Base-by-base conservation (phyloP, 2,888 invertebrate species). In the Cistogaster globosa region DNA sequence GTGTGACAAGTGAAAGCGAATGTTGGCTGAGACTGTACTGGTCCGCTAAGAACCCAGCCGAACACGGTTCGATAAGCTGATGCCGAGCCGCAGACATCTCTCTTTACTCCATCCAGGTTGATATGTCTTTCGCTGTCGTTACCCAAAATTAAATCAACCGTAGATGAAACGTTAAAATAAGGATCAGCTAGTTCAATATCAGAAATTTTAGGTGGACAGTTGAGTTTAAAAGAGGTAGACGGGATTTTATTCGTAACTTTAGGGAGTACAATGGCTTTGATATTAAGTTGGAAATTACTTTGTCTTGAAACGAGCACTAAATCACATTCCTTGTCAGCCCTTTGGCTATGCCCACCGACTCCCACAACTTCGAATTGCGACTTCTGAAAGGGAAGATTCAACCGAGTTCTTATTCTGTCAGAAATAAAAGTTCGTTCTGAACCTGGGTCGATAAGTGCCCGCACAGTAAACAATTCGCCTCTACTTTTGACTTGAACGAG, bases 111-210 rank as follows among this genome's bases (percentile, higher is more conserved):
- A 26, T 26, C 26, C 26, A 26, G 26, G 26, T 26, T 26, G 1
- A 71, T 57, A 18, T 32, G 18, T 18, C 38, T 6, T 48, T 71
- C 71, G 7, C 26, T 26, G 8, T 72, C 58, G 6, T 57, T 58
- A 3, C 57, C 72, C 12, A 72, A 9, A 6, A 72, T 48, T 3
- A 72, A 18, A 18, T 71, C 58, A 12, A 75, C 62, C 20, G 48
- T 18, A 2, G 69, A 45, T 0, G 75, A 55, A 8, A 18, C 32
- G 26, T 55, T 75, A 20, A 82, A n/a, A n/a, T n/a, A n/a, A n/a
- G n/a, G n/a, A n/a, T n/a, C 81, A 4, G 74, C 74, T 45, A 76
- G 20, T 16, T 62, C 53, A 2, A 75, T 32, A 8, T 65, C 63
- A 2, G 22, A 53, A 36, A 38, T 12, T 36, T 38, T 6, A 38